These are phyloP conservation scores for Euspilapteryx auroguttella DNA, from an alignment of 2,888 invertebrate species.

Conservation along the genomic window DNA sequence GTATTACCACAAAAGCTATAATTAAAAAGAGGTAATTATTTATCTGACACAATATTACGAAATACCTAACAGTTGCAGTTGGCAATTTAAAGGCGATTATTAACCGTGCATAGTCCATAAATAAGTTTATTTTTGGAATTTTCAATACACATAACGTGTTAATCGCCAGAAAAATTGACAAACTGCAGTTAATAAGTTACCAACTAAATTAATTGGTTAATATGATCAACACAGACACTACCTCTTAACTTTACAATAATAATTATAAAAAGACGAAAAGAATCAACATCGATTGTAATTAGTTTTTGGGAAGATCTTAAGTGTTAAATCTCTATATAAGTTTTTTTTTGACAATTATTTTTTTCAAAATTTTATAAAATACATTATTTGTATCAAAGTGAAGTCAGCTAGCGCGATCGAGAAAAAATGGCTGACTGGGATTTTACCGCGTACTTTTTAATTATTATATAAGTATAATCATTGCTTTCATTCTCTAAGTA, in stretches of 20 bases:
- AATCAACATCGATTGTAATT: slow-evolving; percentile 41
- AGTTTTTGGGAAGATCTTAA: slow-evolving; percentile 52
- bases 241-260: slow-evolving; percentile 47
- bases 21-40: slow-evolving; percentile 49
- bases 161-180: too few relatives aligned
- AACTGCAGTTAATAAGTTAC: too few relatives aligned
- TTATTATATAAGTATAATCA: slow-evolving; percentile 53
- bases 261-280: slow-evolving; percentile 54
- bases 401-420: slow-evolving; percentile 46
- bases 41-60: slow-evolving; percentile 57
- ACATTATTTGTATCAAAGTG: slow-evolving; percentile 57
- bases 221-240: slow-evolving; percentile 54
- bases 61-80: slow-evolving; percentile 35
- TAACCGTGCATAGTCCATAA: slow-evolving; percentile 7
- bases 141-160: too few relatives aligned
- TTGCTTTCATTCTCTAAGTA: slow-evolving; percentile 51
- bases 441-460: slow-evolving; percentile 21
- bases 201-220: slow-evolving; percentile 47
- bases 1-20: slow-evolving; percentile 51
- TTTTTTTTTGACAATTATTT: slow-evolving; percentile 11
- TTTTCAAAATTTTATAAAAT: slow-evolving; percentile 42
- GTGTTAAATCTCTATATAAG: slow-evolving; percentile 22
- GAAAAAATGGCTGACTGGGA: slow-evolving; percentile 45
- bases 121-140: too few relatives aligned
- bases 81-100: slow-evolving; percentile 3